Conservation (phyloP, 2,888 invertebrate genomes). For the Dioctria rufipes region DNA sequence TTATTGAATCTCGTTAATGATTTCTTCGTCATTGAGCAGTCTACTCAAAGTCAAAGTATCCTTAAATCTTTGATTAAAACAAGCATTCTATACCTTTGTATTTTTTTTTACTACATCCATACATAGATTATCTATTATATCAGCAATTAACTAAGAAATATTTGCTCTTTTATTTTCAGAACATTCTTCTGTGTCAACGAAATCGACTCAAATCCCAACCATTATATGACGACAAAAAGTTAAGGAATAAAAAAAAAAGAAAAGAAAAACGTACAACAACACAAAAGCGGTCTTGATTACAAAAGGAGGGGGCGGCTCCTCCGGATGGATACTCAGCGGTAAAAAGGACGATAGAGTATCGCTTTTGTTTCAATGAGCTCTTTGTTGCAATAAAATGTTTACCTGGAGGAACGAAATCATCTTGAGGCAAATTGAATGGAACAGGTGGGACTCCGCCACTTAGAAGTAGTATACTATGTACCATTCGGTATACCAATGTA, state of each 20-base stretch:
- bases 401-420: constrained; percentile 35
- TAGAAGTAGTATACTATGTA: background rate
- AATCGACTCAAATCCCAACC: constrained; percentile 2
- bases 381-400: constrained; percentile 58
- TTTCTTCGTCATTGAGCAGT: background rate
- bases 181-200: constrained; percentile 3
- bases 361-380: constrained; percentile 48
- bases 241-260: constrained; percentile 29
- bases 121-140: background rate
- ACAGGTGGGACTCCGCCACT: constrained; percentile 48
- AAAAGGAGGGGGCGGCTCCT: background rate
- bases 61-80: constrained; percentile 38
- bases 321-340: too few species aligned
- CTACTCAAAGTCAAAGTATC: constrained; percentile 4
- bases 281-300: constrained; percentile 21
- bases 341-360: constrained; percentile 30
- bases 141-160: constrained; percentile 33
- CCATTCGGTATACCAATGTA: constrained; percentile 26
- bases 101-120: background rate
- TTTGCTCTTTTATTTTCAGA: constrained; percentile 21
- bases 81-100: background rate
- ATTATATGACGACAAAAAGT: background rate
- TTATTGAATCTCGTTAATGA: constrained; percentile 24
- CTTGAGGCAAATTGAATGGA: constrained; percentile 52
- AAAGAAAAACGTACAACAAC: constrained; percentile 3